Percentiles rank a stretch among this genome's conserved stretches.
Conservation (phyloP, 1,140 invertebrate genomes). For the Ladona fulva region DNA sequence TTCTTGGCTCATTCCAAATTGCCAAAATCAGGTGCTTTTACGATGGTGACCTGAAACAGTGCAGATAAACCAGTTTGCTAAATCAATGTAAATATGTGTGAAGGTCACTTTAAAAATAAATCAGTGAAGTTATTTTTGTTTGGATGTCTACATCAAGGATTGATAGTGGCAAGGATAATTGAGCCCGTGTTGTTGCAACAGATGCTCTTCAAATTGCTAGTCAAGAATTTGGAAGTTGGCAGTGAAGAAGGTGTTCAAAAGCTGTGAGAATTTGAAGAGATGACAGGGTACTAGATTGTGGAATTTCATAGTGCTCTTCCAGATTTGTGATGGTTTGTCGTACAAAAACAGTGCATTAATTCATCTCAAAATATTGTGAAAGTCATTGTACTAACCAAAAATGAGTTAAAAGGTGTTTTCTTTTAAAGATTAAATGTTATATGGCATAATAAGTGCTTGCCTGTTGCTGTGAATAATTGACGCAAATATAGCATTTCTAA, state of each 20-base stretch:
- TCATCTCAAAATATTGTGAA: background rate
- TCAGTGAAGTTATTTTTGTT: background rate
- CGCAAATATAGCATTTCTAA: background rate
- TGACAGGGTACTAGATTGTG: background rate
- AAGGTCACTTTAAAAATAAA: background rate
- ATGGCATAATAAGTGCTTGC: background rate
- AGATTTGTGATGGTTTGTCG: background rate
- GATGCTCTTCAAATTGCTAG: background rate
- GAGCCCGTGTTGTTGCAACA: background rate
- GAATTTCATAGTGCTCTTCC: background rate
- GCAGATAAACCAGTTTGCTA: background rate
- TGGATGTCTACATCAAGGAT: background rate
- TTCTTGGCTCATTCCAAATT: background rate
- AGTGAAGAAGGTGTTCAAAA: background rate
- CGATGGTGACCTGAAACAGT: background rate
- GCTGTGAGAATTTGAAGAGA: background rate
- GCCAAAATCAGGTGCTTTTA: background rate
- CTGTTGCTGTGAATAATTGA: background rate
- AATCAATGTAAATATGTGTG: background rate
- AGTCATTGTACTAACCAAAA: no score
- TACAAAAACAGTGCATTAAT: background rate
- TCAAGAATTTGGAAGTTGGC: background rate
- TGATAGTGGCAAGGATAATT: background rate
- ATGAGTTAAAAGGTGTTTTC: background rate
- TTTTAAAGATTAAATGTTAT: background rate